A percentile compares a stretch with the other conserved stretches of the same genome.
Evolutionary conservation across 2,113 vertebrate genomes (phyloP).

Genomic region (Urocolius indicus): DNA sequence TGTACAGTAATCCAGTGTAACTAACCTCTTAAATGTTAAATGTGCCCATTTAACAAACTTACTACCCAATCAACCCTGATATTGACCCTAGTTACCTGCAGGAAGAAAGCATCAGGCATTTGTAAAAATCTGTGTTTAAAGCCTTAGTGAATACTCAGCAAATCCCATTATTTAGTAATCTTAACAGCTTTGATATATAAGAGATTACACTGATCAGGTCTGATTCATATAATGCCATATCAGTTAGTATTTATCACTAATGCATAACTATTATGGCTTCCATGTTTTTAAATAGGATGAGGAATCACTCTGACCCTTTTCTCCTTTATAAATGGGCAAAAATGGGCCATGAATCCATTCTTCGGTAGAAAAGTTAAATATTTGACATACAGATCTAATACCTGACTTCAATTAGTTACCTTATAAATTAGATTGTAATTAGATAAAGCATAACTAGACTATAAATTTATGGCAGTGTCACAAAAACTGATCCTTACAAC

Average conservation of each 20-base stretch:
- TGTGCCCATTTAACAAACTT: not conserved
- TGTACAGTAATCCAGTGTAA: not conserved
- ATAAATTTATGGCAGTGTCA: not conserved
- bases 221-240: not conserved
- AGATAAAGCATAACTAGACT: not conserved
- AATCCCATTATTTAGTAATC: not conserved
- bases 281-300: not conserved
- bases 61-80: not conserved
- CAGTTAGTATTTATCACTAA: not conserved
- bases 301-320: not conserved
- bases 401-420: not conserved
- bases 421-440: not conserved
- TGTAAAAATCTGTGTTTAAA: not conserved
- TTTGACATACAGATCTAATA: not conserved
- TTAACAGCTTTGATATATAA: not conserved
- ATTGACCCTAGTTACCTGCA: not conserved
- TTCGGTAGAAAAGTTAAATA: not conserved
- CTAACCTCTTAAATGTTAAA: not conserved
- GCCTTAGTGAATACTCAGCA: not conserved
- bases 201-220: not conserved
- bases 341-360: not conserved
- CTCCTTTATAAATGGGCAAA: not conserved
- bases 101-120: not conserved
- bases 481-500: not conserved
- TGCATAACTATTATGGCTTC: not conserved